These are phyloP conservation scores for Lasioglossum marginatum DNA, from an alignment of 2,888 invertebrate species.

Conservation along the genomic window DNA sequence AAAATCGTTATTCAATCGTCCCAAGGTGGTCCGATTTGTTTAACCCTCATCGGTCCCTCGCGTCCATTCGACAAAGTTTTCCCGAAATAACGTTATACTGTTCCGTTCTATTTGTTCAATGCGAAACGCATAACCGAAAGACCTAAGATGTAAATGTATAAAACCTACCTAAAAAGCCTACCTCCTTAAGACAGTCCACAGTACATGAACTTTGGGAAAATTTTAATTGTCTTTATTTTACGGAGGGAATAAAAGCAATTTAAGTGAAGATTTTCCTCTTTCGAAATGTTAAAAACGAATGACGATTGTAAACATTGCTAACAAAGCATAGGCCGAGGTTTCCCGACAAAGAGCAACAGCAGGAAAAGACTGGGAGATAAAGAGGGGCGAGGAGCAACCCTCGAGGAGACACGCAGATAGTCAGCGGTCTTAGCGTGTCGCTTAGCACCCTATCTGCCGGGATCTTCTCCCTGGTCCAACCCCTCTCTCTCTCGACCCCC, in stretches of 20 bases:
- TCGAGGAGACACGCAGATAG: constrained; percentile 71
- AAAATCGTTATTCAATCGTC: not conserved
- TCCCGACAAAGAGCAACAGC: constrained; percentile 14
- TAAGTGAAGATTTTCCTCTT: not conserved
- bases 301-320: not conserved
- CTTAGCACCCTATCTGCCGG: constrained; percentile 84
- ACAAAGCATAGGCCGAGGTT: not conserved
- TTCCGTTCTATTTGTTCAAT: no score
- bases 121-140: no score
- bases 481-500: constrained; percentile 62
- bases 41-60: no score
- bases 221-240: no score
- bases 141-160: no score
- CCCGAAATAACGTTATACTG: no score
- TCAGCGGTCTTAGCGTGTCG: constrained; percentile 82
- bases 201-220: no score
- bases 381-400: constrained; percentile 66
- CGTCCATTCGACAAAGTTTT: no score
- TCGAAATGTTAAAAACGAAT: no score
- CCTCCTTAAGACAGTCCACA: no score
- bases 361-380: constrained; percentile 46
- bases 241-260: not conserved
- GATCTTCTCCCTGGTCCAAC: constrained; percentile 76
- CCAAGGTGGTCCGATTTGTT: not conserved
- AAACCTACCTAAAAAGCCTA: no score